A percentile compares a stretch with the other conserved stretches of the same genome.
Conservation (phyloP, 2,888 invertebrate genomes). For the Phalera bucephala region DNA sequence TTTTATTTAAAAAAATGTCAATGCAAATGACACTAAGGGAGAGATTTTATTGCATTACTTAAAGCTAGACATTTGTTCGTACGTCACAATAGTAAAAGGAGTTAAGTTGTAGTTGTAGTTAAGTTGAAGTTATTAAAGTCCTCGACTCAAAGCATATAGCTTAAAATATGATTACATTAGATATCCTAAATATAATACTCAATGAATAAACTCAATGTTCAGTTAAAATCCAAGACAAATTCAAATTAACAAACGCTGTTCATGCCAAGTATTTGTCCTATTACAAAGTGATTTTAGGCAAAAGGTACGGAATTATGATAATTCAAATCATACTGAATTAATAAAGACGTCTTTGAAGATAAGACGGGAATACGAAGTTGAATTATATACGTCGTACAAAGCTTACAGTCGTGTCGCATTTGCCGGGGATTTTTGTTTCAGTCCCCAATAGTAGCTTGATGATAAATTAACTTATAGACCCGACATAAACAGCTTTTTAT, state of each 20-base stretch:
- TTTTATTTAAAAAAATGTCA: too few relatives aligned
- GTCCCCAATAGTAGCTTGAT: conserved; percentile 22
- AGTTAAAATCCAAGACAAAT: conserved; percentile 22
- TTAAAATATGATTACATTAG: background rate
- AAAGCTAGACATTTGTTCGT: too few relatives aligned
- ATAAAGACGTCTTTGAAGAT: conserved; percentile 34
- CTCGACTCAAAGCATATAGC: background rate
- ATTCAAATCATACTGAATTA: conserved; percentile 44
- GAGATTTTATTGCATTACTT: too few relatives aligned
- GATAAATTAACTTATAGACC: conserved; percentile 6
- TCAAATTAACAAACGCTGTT: conserved; percentile 35
- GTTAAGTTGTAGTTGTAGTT: too few relatives aligned
- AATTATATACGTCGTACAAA: conserved; percentile 28
- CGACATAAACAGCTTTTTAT: too few relatives aligned
- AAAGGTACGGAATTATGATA: conserved; percentile 44
- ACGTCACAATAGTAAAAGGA: too few relatives aligned
- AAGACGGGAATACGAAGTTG: conserved; percentile 20
- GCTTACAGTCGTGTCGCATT: conserved; percentile 18
- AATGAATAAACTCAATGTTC: conserved; percentile 13
- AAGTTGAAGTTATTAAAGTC: conserved; percentile 2
- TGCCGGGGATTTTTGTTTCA: conserved; percentile 22
- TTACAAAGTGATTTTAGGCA: conserved; percentile 40
- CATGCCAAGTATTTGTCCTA: conserved; percentile 37
- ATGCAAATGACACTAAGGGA: too few relatives aligned
- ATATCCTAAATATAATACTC: conserved; percentile 13